A percentile compares a stretch with the other conserved stretches of the same genome.
phyloP scores from a whole-genome alignment of 37 sponge, comb jelly and placozoan species.

The Theonella swinhoei region DNA sequence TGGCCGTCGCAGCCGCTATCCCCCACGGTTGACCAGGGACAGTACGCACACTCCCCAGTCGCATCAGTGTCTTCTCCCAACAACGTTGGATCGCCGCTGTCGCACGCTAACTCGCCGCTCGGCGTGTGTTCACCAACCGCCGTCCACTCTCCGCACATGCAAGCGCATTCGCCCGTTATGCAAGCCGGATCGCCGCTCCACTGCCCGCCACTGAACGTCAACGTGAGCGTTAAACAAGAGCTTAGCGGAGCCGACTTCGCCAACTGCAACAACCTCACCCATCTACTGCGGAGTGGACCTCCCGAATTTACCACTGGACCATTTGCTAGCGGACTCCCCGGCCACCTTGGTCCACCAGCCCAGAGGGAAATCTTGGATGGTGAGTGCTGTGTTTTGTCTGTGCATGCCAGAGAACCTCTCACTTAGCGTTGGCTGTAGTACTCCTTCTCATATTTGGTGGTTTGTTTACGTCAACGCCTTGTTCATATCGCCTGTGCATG shows the following conservation, averaged over 20 bases:
- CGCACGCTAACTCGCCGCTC: conserved; percentile 34
- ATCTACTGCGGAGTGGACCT: conserved; percentile 1
- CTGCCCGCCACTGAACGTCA: not conserved
- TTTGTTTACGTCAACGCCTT: too few relatives aligned
- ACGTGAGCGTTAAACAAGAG: conserved; percentile 44
- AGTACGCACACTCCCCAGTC: conserved; percentile 48
- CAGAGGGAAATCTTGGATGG: conserved; percentile 60
- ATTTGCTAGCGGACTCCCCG: not conserved
- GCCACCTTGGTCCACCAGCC: conserved; percentile 19
- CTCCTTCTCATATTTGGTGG: too few relatives aligned
- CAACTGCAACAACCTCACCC: conserved; percentile 9
- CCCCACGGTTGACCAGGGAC: conserved; percentile 37
- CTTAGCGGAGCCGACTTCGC: not conserved
- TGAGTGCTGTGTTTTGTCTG: conserved; percentile 8
- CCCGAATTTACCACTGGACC: not conserved
- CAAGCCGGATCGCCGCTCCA: conserved; percentile 45
- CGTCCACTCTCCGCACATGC: conserved; percentile 6
- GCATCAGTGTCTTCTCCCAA: conserved; percentile 36
- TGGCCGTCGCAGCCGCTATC: conserved; percentile 61
- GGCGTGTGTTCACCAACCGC: conserved; percentile 27
- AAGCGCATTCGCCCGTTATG: conserved; percentile 45
- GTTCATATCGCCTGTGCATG: too few relatives aligned
- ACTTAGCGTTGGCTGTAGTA: too few relatives aligned
- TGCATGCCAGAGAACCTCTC: not conserved
- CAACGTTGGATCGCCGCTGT: conserved; percentile 42